Base-by-base conservation (phyloP, 2,797 vertebrate genomes). In the Cuculus canorus region DNA sequence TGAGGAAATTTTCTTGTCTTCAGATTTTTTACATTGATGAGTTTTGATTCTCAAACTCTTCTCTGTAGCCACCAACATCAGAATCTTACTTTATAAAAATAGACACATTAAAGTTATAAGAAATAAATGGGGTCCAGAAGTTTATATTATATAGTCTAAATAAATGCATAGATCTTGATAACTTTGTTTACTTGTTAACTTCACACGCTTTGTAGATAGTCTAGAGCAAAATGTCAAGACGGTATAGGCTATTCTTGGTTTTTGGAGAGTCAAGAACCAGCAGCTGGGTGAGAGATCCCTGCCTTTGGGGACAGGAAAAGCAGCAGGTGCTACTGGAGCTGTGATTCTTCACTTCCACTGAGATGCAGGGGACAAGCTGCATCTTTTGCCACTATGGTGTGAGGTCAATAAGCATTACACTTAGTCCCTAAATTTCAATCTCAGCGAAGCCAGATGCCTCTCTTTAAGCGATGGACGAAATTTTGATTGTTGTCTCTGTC, bases 331-430 rank as follows among this genome's bases (percentile, higher is more conserved):
- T 14, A 73, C 14, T 1, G 2, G 50, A 91, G 52, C 22, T 4
- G 0, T 0, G 3, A 35, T 15, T 48, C 24, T 79, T 69, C 5
- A 3, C 11, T 12, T 0, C 10, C 5, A 17, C 1, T 0, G 13
- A 76, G 25, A 10, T n/a, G 9, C 45, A 76, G 23, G 25, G 27
- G 14, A 68, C 5, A 3, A 79, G 25, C 17, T 60, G 77, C 12
- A 64, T 14, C 18, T 64, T 64, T 35, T 76, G 60, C 57, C 76
- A 17, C 32, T 85, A 22, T 7, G 17, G 18, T 43, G 66, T 30
- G 7, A 82, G 14, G 14, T 78, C 57, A 71, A 32, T 45, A 82
- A 78, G 25, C 15, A 53, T 25, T 17, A 32, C 21, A 14, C 5
- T 17, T 45, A 9, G 11, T 64, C 25, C 19, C 17, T 65, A 82